Evolutionary conservation across 2,797 vertebrate genomes (phyloP).

Genomic region (Bovichtus diacanthus): DNA sequence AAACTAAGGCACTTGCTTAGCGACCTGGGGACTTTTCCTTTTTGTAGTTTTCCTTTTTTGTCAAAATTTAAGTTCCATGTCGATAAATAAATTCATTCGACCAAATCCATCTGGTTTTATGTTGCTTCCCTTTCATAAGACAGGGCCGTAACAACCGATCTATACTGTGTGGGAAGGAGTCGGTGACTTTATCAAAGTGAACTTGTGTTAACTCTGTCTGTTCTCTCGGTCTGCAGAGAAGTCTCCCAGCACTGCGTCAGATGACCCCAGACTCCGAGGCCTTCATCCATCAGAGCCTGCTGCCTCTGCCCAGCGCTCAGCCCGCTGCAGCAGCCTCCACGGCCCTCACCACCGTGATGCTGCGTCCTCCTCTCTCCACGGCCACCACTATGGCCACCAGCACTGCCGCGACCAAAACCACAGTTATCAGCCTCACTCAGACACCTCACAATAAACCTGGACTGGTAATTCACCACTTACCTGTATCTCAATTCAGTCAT

Average conservation of each 20-base stretch:
- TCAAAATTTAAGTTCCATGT: background rate
- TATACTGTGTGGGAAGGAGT: background rate
- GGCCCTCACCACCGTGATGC: constrained; percentile 88
- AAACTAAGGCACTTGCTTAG: background rate
- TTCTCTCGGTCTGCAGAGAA: constrained; percentile 83
- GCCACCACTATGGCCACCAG: constrained; percentile 77
- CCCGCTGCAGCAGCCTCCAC: constrained; percentile 84
- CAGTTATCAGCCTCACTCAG: constrained; percentile 92
- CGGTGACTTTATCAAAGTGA: constrained; percentile 1
- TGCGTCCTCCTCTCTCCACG: constrained; percentile 84
- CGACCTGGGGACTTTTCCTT: background rate
- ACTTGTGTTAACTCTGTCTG: background rate
- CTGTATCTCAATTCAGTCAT: background rate
- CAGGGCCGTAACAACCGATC: background rate
- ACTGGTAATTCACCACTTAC: constrained; percentile 82
- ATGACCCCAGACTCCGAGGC: constrained; percentile 92
- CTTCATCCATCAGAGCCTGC: constrained; percentile 95
- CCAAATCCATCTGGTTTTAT: background rate
- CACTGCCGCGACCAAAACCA: constrained; percentile 80
- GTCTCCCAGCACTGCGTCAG: constrained; percentile 93
- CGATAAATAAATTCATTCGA: background rate
- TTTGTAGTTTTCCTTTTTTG: background rate
- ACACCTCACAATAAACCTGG: constrained; percentile 87
- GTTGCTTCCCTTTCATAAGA: background rate
- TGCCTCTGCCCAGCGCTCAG: constrained; percentile 85